Evolutionary conservation across 2,888 invertebrate species (phyloP).

Genomic region (Limnephilus lunatus): DNA sequence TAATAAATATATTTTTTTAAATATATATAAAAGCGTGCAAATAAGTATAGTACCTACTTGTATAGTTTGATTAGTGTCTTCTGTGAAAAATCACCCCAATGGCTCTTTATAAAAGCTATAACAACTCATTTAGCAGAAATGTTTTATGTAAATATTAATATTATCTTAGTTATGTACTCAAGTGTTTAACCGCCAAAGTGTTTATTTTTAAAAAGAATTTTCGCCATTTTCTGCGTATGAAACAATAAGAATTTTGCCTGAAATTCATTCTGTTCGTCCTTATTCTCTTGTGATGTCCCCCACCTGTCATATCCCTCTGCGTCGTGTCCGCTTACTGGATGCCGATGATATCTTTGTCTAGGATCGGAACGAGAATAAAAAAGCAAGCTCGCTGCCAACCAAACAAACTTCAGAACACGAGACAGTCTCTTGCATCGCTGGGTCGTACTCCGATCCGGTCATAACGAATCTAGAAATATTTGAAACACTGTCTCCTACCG

Average conservation of each 20-base stretch:
- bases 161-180: too few species aligned
- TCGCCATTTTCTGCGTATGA: not conserved
- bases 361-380: constrained; percentile 52
- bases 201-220: not conserved
- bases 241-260: not conserved
- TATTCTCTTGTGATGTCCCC: constrained; percentile 37
- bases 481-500: constrained; percentile 55
- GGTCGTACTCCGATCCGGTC: constrained; percentile 45
- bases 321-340: constrained; percentile 53
- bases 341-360: constrained; percentile 60
- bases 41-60: not conserved
- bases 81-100: too few species aligned
- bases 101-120: too few species aligned
- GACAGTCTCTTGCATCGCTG: constrained; percentile 60
- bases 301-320: constrained; percentile 61
- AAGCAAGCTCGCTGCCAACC: constrained; percentile 60
- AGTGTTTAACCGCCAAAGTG: too few species aligned
- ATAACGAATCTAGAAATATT: constrained; percentile 62
- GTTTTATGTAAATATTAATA: too few species aligned
- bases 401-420: constrained; percentile 43
- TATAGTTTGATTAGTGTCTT: not conserved
- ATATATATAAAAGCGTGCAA: not conserved
- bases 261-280: not conserved
- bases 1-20: too few species aligned
- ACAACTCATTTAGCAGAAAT: too few species aligned